phyloP scores from a whole-genome alignment of 2,888 invertebrate genomes.

The Drosophila mimetica region DNA sequence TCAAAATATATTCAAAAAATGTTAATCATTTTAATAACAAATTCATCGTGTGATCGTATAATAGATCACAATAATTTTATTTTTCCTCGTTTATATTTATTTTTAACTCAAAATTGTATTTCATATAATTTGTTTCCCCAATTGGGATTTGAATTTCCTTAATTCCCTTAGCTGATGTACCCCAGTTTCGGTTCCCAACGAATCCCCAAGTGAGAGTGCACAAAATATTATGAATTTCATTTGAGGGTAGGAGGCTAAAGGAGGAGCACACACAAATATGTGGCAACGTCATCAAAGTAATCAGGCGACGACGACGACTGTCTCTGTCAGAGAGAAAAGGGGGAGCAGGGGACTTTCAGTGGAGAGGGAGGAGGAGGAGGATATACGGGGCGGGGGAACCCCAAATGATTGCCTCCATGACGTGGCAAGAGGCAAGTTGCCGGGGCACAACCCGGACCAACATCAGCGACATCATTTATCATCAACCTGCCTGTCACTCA shows the following conservation, averaged over 20 bases:
- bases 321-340: conserved; percentile 64
- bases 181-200: not conserved
- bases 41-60: no score
- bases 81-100: no score
- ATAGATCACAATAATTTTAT: no score
- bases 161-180: conserved; percentile 2
- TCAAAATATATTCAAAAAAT: no score
- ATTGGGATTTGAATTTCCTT: no score
- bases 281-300: conserved; percentile 81
- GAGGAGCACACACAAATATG: conserved; percentile 52
- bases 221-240: conserved; percentile 54
- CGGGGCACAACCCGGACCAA: conserved; percentile 44
- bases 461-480: conserved; percentile 84
- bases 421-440: conserved; percentile 59
- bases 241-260: not conserved
- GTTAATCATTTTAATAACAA: no score
- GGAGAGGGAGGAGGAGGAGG: conserved; percentile 46
- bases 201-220: conserved; percentile 63
- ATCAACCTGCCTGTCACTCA: conserved; percentile 83
- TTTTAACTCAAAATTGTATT: no score
- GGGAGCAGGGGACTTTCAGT: conserved; percentile 39
- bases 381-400: conserved; percentile 39
- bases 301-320: conserved; percentile 70
- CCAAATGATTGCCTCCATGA: conserved; percentile 80
- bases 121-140: no score